phyloP scores from a whole-genome alignment of 2,888 invertebrate genomes.

The Crematogaster levior region DNA sequence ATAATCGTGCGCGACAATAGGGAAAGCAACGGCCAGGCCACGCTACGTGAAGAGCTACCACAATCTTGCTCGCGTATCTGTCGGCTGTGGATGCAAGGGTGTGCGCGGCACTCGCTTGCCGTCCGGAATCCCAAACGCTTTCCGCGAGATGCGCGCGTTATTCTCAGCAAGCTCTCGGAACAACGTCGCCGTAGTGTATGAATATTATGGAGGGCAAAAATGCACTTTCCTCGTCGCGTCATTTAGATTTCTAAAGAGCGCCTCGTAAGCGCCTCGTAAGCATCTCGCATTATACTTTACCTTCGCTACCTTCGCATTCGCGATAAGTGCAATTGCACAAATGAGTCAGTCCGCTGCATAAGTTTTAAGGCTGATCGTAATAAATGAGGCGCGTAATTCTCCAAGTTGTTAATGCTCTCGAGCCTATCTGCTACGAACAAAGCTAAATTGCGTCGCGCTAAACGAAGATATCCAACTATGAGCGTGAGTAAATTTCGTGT shows the following conservation, averaged over 20 bases:
- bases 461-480: not conserved
- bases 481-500: not conserved
- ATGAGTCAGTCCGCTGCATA: constrained; percentile 26
- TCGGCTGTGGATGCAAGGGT: not conserved
- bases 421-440: constrained; percentile 23
- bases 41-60: constrained; percentile 18
- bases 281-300: constrained; percentile 23
- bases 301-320: not conserved
- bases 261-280: constrained; percentile 4
- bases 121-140: constrained; percentile 15
- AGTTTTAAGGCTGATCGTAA: constrained; percentile 35
- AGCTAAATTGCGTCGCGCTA: not conserved
- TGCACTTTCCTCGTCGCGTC: constrained; percentile 50
- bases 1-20: constrained; percentile 53
- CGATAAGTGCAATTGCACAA: constrained; percentile 47
- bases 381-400: constrained; percentile 30
- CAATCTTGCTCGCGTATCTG: constrained; percentile 15
- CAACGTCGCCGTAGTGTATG: constrained; percentile 31
- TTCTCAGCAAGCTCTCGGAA: constrained; percentile 4
- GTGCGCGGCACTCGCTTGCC: not conserved
- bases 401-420: not conserved
- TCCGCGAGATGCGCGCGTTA: constrained; percentile 18
- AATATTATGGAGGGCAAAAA: constrained; percentile 49
- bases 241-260: constrained; percentile 48
- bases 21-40: not conserved